Evolutionary conservation across 2,888 invertebrate species (phyloP).

Genomic region (Philereme vetulata): DNA sequence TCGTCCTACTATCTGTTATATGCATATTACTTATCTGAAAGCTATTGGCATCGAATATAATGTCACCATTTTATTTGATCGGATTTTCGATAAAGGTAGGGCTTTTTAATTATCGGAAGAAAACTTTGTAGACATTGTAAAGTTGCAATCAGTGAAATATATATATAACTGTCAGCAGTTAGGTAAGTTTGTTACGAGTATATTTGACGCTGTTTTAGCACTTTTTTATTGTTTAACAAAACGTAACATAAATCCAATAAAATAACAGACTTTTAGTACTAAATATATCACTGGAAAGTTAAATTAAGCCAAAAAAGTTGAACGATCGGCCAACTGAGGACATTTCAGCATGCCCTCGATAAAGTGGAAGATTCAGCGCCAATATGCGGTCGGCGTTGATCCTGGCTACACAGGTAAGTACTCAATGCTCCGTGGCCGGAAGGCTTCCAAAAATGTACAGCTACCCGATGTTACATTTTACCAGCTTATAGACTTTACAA

Average conservation of each 20-base stretch:
- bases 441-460: conserved; percentile 38
- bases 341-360: conserved; percentile 38
- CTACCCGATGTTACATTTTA: background rate
- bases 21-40: conserved; percentile 12
- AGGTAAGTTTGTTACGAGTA: too few relatives aligned
- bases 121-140: background rate
- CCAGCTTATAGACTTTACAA: background rate
- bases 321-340: conserved; percentile 17
- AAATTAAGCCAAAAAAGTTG: conserved; percentile 18
- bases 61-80: conserved; percentile 1
- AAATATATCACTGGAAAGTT: background rate
- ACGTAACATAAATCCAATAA: too few relatives aligned
- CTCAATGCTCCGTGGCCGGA: conserved; percentile 27
- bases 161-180: background rate
- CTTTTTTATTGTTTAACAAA: background rate
- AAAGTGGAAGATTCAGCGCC: conserved; percentile 47
- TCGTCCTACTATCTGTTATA: conserved; percentile 13
- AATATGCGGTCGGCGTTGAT: conserved; percentile 48
- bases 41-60: conserved; percentile 13
- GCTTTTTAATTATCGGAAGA: conserved; percentile 13
- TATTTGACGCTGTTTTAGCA: too few relatives aligned
- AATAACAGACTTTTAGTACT: background rate
- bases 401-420: conserved; percentile 39
- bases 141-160: background rate
- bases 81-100: background rate